phyloP scores from a whole-genome alignment of 2,888 invertebrate species.

The Drosophila bunnanda region DNA sequence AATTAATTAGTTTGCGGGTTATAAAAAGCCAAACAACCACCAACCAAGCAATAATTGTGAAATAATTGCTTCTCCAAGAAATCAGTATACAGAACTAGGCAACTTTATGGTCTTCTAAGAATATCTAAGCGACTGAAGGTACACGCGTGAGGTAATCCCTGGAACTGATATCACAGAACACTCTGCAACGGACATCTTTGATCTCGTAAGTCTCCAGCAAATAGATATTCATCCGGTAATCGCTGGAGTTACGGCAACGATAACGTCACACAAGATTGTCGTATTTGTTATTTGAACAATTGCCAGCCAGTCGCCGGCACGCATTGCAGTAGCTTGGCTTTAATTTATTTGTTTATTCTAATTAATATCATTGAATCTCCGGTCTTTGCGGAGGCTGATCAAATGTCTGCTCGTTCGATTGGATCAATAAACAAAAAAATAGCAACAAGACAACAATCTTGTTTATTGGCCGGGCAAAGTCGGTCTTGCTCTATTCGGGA shows the following conservation, averaged over 20 bases:
- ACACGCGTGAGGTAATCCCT: constrained; percentile 7
- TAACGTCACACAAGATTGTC: constrained; percentile 57
- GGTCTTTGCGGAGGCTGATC: constrained; percentile 27
- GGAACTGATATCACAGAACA: constrained; percentile 2
- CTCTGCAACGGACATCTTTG: constrained; percentile 19
- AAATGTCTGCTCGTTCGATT: constrained; percentile 29
- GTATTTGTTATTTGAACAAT: constrained; percentile 57
- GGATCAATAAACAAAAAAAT: constrained; percentile 23
- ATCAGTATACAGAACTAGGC: constrained; percentile 15
- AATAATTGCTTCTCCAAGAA: constrained; percentile 35
- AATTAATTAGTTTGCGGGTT: constrained; percentile 17
- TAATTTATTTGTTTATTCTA: constrained; percentile 40
- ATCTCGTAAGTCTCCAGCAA: constrained; percentile 30
- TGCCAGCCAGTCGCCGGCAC: constrained; percentile 46
- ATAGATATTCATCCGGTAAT: constrained; percentile 28
- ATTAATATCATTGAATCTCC: constrained; percentile 16
- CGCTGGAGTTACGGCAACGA: constrained; percentile 41
- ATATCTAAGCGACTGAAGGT: constrained; percentile 2
- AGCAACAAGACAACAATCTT: constrained; percentile 3
- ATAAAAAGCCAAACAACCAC: constrained; percentile 33
- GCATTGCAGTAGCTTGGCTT: constrained; percentile 70
- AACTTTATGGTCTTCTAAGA: constrained; percentile 8
- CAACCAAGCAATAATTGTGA: constrained; percentile 9
- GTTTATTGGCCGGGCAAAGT: constrained; percentile 12
- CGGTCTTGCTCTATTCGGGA: constrained; percentile 26